phyloP scores from a whole-genome alignment of 2,797 vertebrate species.

The Hippopotamyrus pictus region DNA sequence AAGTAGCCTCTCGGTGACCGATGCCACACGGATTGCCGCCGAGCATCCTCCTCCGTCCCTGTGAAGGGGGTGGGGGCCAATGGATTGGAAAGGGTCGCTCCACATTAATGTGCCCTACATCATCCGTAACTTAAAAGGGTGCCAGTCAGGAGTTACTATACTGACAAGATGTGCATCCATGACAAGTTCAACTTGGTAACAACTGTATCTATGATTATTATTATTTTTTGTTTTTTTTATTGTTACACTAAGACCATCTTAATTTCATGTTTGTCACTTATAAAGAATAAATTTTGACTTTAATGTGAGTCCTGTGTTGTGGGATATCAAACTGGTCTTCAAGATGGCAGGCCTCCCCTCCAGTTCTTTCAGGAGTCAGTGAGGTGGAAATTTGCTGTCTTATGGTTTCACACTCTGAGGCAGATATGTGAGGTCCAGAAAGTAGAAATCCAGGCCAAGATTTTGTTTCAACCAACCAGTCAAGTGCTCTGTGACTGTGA shows the following conservation, averaged over 20 bases:
- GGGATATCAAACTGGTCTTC: background rate
- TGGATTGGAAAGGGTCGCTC: background rate
- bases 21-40: background rate
- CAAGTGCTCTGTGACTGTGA: background rate
- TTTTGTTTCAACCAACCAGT: background rate
- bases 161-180: background rate
- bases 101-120: background rate
- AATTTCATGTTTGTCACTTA: background rate
- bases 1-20: conserved; percentile 29
- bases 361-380: background rate
- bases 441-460: background rate
- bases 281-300: conserved; percentile 30
- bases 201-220: background rate
- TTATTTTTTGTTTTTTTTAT: conserved; percentile 11
- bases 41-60: background rate
- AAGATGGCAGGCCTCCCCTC: background rate
- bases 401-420: background rate
- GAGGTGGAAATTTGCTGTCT: background rate
- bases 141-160: background rate
- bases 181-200: background rate
- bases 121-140: background rate
- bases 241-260: background rate
- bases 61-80: background rate
- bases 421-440: background rate
- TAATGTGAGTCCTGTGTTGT: background rate